Evolutionary conservation across 2,113 vertebrate species (phyloP).

Genomic region (Willisornis vidua): DNA sequence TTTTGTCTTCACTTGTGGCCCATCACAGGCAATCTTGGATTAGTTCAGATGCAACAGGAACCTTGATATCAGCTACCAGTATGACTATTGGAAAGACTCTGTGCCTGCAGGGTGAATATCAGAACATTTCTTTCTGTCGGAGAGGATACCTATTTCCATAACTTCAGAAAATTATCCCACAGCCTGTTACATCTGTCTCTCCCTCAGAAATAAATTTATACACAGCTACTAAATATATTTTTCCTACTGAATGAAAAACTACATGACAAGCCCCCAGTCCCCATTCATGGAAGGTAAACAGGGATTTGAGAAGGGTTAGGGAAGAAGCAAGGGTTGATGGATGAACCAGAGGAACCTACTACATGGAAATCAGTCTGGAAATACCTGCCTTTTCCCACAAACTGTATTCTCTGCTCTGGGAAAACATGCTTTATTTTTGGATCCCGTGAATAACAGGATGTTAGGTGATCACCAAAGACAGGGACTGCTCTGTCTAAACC

Average conservation of each 20-base stretch:
- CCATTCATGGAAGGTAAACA: neutral
- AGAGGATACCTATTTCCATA: neutral
- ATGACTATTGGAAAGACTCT: neutral
- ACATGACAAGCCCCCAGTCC: neutral
- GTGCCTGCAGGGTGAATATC: neutral
- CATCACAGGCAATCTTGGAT: fast-evolving
- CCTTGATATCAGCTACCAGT: neutral
- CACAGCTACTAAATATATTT: neutral
- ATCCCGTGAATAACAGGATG: neutral
- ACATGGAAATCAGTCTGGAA: neutral
- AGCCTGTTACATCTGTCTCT: neutral
- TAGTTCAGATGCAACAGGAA: neutral
- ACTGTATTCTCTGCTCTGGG: neutral
- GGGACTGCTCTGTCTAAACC: neutral
- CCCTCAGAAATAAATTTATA: neutral
- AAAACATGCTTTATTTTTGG: neutral
- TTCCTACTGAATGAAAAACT: neutral
- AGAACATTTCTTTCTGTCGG: neutral
- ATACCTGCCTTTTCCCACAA: neutral
- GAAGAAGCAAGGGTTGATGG: neutral
- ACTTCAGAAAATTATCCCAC: neutral
- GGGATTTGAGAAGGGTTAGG: neutral
- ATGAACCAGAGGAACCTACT: neutral
- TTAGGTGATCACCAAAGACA: neutral
- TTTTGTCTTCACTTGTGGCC: neutral